Evolutionary conservation across 2,888 invertebrate genomes (phyloP), one percentile per base, ranked within the genome.

Genomic region (Cryptosula pallasiana): DNA sequence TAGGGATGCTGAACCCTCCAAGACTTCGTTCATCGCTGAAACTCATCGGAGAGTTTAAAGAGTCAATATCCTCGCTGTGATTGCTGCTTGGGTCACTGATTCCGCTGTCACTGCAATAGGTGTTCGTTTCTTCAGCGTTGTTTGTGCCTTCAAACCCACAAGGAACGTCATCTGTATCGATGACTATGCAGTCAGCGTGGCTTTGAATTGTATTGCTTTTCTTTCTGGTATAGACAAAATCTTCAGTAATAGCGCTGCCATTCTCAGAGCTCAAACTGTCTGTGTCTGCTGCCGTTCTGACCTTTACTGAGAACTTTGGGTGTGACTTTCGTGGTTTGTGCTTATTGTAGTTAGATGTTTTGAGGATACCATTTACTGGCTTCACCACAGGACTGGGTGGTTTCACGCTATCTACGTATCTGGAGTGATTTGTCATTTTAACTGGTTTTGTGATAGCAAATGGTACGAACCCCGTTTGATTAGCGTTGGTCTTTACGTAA

Each of bases 71-170:
- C 32, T 63, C 63, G 34, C 63, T 63, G 27, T 63, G 63, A 29
- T 70, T 54, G 45, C 70, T 70, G 45, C 45, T 54, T 29, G 70
- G 70, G 27, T 70, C 70, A 29, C 70, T 70, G 29, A 70, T 70
- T 3, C 70, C 70, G 29, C 70, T 70, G 32, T 70, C 70, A 29
- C 70, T 70, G 45, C 36, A 70, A 29, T 54, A 36, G 9, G 70
- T 63, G 13, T 32, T 27, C 27, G 63, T 63, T 63, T 63, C 63
- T 32, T 63, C 63, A 32, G 29, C 25, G 63, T 32, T 25, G 32
- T 29, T 27, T 63, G 63, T 20, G 32, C 25, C 13, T 5, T 63
- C 63, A 32, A 63, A 32, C 13, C 13, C 27, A 32, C 13, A n/a
- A 32, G 25, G 27, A 32, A 63, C 32, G n/a, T 63, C 63, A 63